Percentiles rank a stretch among this genome's conserved stretches.
phyloP scores from a whole-genome alignment of 2,888 invertebrate species.

The Terebella lapidaria region DNA sequence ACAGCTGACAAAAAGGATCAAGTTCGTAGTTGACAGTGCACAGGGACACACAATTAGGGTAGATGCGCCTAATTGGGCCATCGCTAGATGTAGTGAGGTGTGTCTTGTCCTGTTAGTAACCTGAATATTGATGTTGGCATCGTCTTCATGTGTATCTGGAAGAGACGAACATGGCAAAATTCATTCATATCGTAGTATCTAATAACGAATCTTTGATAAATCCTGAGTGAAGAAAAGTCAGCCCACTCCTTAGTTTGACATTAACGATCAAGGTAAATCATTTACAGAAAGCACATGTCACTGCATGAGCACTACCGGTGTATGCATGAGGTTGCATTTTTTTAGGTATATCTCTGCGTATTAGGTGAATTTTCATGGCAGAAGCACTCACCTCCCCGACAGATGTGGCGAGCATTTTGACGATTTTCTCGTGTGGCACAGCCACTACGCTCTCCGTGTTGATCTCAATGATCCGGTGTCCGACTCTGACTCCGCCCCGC shows the following conservation, averaged over 20 bases:
- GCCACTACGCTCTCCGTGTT: slow-evolving; percentile 99
- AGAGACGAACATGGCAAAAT: too few species aligned
- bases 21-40: too few species aligned
- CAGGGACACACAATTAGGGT: too few species aligned
- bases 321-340: too few species aligned
- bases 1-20: too few species aligned
- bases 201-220: background rate
- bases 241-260: too few species aligned
- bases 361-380: too few species aligned
- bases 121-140: slow-evolving; percentile 99
- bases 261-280: too few species aligned
- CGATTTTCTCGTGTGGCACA: slow-evolving; percentile 98
- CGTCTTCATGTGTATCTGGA: slow-evolving; percentile 97
- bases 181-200: background rate
- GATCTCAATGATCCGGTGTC: slow-evolving; percentile 99
- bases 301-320: too few species aligned
- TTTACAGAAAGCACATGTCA: background rate
- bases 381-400: slow-evolving; percentile 99
- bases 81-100: slow-evolving; percentile 88
- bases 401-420: slow-evolving; percentile 95
- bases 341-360: too few species aligned
- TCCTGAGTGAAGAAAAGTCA: background rate
- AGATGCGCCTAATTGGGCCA: too few species aligned
- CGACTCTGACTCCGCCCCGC: slow-evolving; percentile 95
- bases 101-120: slow-evolving; percentile 96